Evolutionary conservation across 2,113 vertebrate genomes (phyloP).

Genomic region (Orientallactaga bullata): DNA sequence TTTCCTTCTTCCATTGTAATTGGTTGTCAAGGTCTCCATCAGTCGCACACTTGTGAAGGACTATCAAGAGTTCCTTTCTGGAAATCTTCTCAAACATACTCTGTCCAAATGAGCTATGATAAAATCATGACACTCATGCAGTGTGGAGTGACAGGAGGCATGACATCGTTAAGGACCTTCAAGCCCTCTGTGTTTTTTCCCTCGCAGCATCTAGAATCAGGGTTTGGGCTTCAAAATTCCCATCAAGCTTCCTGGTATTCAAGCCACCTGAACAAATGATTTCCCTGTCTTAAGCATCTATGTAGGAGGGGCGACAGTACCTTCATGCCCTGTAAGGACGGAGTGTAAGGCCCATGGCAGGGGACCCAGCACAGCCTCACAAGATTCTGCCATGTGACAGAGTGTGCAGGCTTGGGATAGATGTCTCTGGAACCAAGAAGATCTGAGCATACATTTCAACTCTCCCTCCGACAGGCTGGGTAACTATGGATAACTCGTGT

Average conservation of each 20-base stretch:
- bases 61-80: background rate
- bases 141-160: rapidly evolving
- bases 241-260: background rate
- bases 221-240: background rate
- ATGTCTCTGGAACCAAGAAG: background rate
- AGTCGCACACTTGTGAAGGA: background rate
- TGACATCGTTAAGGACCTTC: rapidly evolving
- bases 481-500: rapidly evolving
- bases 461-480: background rate
- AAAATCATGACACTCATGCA: background rate
- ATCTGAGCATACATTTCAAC: background rate
- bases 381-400: rapidly evolving
- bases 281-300: background rate
- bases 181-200: background rate
- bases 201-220: background rate
- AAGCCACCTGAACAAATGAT: background rate
- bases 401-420: rapidly evolving
- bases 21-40: background rate
- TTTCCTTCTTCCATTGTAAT: background rate
- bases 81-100: background rate
- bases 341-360: background rate
- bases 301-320: background rate
- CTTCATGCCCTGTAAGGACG: background rate
- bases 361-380: rapidly evolving
- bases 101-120: background rate